Evolutionary conservation across 2,888 invertebrate genomes (phyloP).

Genomic region (Asteroscopus sphinx): DNA sequence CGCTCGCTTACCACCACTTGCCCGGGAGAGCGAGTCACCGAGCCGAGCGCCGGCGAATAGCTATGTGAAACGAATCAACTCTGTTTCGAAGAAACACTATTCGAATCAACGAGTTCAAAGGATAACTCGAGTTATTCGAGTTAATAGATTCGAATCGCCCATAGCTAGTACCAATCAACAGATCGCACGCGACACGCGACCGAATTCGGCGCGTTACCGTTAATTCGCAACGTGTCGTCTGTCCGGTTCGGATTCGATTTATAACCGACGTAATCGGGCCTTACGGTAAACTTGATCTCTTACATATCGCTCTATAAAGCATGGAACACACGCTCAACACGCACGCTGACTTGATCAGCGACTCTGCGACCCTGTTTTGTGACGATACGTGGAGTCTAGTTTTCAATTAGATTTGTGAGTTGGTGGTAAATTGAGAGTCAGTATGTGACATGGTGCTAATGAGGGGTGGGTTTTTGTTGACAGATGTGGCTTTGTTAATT

Average conservation of each 20-base stretch:
- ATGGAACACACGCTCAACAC: slow-evolving; percentile 59
- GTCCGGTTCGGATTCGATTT: slow-evolving; percentile 76
- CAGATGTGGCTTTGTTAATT: slow-evolving; percentile 16
- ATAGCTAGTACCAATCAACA: slow-evolving; percentile 49
- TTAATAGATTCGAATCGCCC: slow-evolving; percentile 25
- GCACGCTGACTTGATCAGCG: slow-evolving; percentile 48
- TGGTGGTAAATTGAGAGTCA: slow-evolving; percentile 32
- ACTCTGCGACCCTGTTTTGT: slow-evolving; percentile 58
- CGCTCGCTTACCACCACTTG: too few species aligned
- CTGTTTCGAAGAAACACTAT: too few species aligned
- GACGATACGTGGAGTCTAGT: slow-evolving; percentile 48
- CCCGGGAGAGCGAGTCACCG: too few species aligned
- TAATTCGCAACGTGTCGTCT: slow-evolving; percentile 69
- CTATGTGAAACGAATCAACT: too few species aligned
- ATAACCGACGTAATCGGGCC: slow-evolving; percentile 85
- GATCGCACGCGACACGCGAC: slow-evolving; percentile 63
- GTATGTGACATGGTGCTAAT: slow-evolving; percentile 25
- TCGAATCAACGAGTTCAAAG: too few species aligned
- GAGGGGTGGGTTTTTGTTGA: neutral
- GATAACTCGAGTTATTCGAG: too few species aligned
- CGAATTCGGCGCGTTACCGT: slow-evolving; percentile 83
- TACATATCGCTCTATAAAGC: slow-evolving; percentile 68
- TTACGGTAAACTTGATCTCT: slow-evolving; percentile 76
- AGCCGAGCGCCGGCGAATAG: too few species aligned
- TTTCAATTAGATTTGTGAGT: slow-evolving; percentile 48